Conservation (phyloP, 2,113 vertebrate species). For the Meles meles region DNA sequence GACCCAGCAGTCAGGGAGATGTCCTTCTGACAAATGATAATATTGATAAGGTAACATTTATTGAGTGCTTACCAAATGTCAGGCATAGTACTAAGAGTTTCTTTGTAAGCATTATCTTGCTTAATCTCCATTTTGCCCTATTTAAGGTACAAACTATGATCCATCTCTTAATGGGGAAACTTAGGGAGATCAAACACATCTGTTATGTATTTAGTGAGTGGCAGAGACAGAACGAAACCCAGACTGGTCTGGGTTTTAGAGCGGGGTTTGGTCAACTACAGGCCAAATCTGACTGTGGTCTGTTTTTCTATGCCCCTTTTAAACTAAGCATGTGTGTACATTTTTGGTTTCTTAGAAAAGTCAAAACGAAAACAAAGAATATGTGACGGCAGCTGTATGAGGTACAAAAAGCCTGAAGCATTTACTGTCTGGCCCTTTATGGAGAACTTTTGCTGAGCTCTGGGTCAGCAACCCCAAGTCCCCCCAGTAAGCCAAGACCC, state of each 20-base stretch:
- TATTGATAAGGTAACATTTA: background rate
- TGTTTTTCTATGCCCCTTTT: background rate
- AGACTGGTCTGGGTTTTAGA: background rate
- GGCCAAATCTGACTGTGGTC: background rate
- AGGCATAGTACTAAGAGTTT: background rate
- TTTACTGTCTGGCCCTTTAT: background rate
- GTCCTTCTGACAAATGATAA: background rate
- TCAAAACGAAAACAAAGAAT: background rate
- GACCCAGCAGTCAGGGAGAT: background rate
- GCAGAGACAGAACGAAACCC: background rate
- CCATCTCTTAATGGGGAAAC: background rate
- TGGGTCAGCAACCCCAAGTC: background rate
- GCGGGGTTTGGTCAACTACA: background rate
- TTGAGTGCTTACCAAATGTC: background rate
- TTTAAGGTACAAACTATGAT: background rate
- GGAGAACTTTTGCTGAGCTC: background rate
- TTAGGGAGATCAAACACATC: background rate
- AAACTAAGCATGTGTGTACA: background rate
- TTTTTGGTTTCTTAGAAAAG: background rate
- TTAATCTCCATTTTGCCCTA: background rate
- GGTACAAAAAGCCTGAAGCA: background rate
- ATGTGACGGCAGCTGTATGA: background rate
- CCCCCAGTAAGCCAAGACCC: background rate
- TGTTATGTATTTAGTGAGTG: background rate
- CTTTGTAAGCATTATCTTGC: background rate